Evolutionary conservation across 2,113 vertebrate genomes (phyloP).

Genomic region (Scytalopus superciliaris): DNA sequence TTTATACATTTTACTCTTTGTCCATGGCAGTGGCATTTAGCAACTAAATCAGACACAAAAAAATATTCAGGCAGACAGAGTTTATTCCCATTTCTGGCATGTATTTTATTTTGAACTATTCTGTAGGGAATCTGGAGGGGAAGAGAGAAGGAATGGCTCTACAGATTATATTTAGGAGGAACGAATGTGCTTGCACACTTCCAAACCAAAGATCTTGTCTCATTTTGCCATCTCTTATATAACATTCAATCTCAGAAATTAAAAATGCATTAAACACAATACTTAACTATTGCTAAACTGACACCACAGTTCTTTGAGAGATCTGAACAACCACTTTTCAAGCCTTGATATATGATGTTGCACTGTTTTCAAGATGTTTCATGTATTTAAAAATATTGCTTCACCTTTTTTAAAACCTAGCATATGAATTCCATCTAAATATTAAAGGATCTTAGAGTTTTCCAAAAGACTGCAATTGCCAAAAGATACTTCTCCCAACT

Average conservation of each 20-base stretch:
- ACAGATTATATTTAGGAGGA: not conserved
- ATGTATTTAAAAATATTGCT: not conserved
- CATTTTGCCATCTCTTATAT: not conserved
- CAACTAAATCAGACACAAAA: not conserved
- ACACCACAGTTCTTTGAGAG: not conserved
- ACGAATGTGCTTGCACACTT: not conserved
- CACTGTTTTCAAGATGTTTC: not conserved
- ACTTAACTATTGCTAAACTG: not conserved
- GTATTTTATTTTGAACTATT: not conserved
- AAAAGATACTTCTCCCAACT: slow-evolving; percentile 5
- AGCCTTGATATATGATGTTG: not conserved
- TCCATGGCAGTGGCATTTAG: not conserved
- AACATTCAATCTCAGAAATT: not conserved
- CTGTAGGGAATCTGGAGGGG: not conserved
- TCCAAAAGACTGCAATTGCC: not conserved
- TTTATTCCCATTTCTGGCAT: not conserved
- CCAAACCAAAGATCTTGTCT: not conserved
- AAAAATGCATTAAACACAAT: not conserved
- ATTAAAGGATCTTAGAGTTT: not conserved
- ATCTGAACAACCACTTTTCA: not conserved
- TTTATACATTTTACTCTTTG: not conserved
- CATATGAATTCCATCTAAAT: not conserved
- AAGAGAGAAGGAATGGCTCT: not conserved
- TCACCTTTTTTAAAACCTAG: not conserved
- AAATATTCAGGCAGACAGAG: not conserved